Conservation (phyloP, 2,113 vertebrate species). For the Melozone crissalis region DNA sequence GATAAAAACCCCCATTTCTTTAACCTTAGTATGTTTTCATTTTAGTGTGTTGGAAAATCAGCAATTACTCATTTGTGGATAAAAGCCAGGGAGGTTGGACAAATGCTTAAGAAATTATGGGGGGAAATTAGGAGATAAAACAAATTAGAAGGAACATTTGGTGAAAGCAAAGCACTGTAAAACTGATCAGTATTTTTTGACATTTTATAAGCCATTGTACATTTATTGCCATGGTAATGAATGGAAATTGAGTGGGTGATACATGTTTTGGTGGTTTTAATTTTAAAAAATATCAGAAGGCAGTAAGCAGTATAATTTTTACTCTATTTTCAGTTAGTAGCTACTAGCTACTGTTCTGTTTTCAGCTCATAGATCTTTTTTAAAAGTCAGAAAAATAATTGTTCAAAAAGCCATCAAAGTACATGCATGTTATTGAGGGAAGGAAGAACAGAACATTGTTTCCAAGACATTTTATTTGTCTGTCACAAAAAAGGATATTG, state of each 20-base stretch:
- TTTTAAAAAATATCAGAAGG: background rate
- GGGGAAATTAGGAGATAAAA: background rate
- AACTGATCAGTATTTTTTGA: background rate
- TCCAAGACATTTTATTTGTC: background rate
- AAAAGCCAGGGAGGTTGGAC: background rate
- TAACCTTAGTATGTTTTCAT: background rate
- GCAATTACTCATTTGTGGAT: background rate
- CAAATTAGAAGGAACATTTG: background rate
- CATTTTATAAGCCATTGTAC: background rate
- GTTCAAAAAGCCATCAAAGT: background rate
- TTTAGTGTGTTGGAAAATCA: background rate
- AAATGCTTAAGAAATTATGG: background rate
- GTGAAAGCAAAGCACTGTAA: background rate
- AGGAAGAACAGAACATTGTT: background rate
- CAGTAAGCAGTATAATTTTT: background rate
- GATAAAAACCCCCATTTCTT: background rate
- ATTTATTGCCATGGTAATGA: background rate
- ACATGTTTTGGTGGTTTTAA: background rate
- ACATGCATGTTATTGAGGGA: fast-evolving
- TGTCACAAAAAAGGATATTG: background rate
- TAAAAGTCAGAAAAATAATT: background rate
- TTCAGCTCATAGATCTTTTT: background rate
- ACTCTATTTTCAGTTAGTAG: background rate
- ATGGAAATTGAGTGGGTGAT: background rate
- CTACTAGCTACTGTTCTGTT: background rate